A percentile compares a stretch with the other conserved stretches of the same genome.
These are phyloP conservation scores for Hiodon alosoides DNA, from an alignment of 2,113 vertebrate genomes.

Conservation along the genomic window DNA sequence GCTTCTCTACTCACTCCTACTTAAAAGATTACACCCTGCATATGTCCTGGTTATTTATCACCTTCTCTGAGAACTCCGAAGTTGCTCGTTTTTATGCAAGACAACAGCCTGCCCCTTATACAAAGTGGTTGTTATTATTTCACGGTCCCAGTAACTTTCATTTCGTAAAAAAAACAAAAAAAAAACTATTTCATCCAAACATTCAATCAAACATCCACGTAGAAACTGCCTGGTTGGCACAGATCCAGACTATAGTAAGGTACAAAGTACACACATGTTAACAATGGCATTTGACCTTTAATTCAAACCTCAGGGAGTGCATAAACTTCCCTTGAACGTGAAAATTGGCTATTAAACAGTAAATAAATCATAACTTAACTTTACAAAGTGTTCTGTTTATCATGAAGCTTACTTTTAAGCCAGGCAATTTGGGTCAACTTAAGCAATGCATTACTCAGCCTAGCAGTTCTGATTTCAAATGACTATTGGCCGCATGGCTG, in stretches of 20 bases:
- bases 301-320: constrained; percentile 5
- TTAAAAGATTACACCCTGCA: neutral
- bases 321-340: constrained; percentile 30
- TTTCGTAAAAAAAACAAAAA: too few relatives aligned
- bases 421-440: too few relatives aligned
- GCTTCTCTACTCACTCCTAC: neutral
- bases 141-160: neutral
- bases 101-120: neutral
- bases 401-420: too few relatives aligned
- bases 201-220: too few relatives aligned
- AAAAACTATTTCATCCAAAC: too few relatives aligned
- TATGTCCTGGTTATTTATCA: neutral
- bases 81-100: too few relatives aligned
- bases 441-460: neutral
- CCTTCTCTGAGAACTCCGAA: neutral
- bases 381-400: neutral
- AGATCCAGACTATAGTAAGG: constrained; percentile 20
- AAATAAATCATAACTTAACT: neutral
- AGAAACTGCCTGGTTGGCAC: constrained; percentile 12
- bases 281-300: neutral
- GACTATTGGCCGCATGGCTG: neutral
- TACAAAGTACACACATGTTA: too few relatives aligned
- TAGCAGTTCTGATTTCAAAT: neutral
- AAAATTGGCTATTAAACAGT: constrained; percentile 20
- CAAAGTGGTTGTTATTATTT: neutral